Percentiles rank a stretch among this genome's conserved stretches.
Evolutionary conservation across 1,140 invertebrate genomes (phyloP).

Genomic region (Ridgeia piscesae): DNA sequence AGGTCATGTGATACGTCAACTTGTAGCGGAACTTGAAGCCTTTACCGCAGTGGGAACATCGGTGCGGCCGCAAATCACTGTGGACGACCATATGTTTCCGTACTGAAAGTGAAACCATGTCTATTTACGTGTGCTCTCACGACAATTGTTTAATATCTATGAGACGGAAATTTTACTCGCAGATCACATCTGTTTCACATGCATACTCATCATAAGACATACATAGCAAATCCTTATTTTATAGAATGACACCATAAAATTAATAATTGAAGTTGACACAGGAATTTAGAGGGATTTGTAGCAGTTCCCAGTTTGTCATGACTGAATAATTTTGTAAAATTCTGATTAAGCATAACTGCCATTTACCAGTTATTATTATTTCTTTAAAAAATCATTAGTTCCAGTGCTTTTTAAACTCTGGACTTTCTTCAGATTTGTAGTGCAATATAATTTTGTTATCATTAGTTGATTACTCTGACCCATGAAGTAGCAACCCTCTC

Average conservation of each 20-base stretch:
- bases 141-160: not conserved
- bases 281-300: not conserved
- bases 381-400: no score
- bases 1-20: constrained; percentile 64
- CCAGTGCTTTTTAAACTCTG: no score
- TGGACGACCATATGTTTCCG: constrained; percentile 71
- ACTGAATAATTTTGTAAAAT: not conserved
- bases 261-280: not conserved
- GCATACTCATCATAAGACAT: no score
- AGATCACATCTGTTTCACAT: no score
- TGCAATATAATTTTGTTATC: no score
- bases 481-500: no score
- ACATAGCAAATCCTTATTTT: not conserved
- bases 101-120: constrained; percentile 11
- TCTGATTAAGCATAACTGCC: no score
- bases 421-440: no score
- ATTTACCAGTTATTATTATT: no score
- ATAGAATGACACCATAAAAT: not conserved
- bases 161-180: no score
- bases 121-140: not conserved
- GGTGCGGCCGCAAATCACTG: constrained; percentile 76
- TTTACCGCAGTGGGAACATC: constrained; percentile 40
- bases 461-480: no score
- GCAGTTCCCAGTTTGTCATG: not conserved
- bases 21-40: constrained; percentile 31